Evolutionary conservation across 2,113 vertebrate genomes (phyloP), one percentile per base, ranked within the genome.

Genomic region (Anolis sagrei): DNA sequence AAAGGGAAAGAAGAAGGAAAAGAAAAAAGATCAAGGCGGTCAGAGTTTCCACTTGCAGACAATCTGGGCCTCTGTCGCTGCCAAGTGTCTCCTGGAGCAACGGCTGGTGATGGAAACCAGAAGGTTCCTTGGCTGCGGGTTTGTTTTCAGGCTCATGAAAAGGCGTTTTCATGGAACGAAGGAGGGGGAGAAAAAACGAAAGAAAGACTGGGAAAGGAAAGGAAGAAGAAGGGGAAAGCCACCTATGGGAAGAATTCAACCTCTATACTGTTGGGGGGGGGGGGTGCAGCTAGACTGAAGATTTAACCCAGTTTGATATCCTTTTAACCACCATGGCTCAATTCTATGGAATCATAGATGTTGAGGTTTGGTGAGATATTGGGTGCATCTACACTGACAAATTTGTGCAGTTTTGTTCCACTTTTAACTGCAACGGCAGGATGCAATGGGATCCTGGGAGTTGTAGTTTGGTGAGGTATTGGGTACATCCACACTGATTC

Each of bases 1-100:
- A 18, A 9, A 1, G 5, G n/a, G 4, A 14, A 54, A 4, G 39
- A 4, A 29, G 8, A 29, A n/a, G 76, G n/a, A 32, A 9, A 48
- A 21, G 6, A 29, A 27, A 27, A 5, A 1, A 61, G 18, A 90
- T 68, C 81, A 92, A 81, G 84, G 92, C 92, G 66, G 87, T 93
- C 92, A 93, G 90, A 91, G 82, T 92, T 94, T 94, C 92, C 92
- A 95, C 90, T 92, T 89, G 44, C 86, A 90, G 87, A 9, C 51
- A 32, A 86, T 88, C 10, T 29, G 9, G 7, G 25, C 49, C 91
- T 72, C 21, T 54, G 39, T 61, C 68, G 19, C 10, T 92, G 93
- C 91, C 93, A 92, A 73, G 36, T 0, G 18, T 90, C 86, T 89
- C 92, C 16, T 79, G 75, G 82, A 76, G 89, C 90, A 88, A 44